phyloP scores from a whole-genome alignment of 1,140 invertebrate genomes.

The Atopsyche davidsoni region DNA sequence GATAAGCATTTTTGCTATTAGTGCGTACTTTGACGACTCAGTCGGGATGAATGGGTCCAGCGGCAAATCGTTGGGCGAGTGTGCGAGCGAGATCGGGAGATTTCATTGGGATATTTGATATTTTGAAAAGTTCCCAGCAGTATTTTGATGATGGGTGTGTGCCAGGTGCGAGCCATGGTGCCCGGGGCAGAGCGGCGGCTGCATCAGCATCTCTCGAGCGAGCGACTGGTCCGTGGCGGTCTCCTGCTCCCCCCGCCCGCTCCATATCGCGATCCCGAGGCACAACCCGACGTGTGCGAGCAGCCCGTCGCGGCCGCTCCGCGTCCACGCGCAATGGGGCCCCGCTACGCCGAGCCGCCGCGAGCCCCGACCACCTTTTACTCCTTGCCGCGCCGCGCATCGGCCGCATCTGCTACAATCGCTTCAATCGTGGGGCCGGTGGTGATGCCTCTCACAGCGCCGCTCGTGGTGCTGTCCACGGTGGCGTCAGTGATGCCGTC shows the following conservation, averaged over 20 bases:
- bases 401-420: no score
- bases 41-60: no score
- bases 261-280: conserved; percentile 12
- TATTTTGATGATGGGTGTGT: conserved; percentile 18
- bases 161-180: conserved; percentile 55
- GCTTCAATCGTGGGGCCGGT: no score
- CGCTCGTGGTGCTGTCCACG: no score
- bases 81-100: no score
- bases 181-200: conserved; percentile 56
- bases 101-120: no score
- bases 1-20: no score
- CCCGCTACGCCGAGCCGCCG: conserved; percentile 14
- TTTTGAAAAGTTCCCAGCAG: no score
- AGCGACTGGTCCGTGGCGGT: conserved; percentile 6
- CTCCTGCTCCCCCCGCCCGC: conserved; percentile 4
- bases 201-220: conserved; percentile 35
- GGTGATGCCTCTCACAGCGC: no score
- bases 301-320: background rate
- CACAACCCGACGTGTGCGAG: background rate
- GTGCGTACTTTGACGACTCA: no score
- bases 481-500: no score
- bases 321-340: background rate
- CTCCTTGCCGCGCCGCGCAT: conserved; percentile 11
- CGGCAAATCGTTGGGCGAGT: no score
- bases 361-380: conserved; percentile 14